Conservation (phyloP, 1,140 invertebrate genomes). For the Zaprionus nigranus region DNA sequence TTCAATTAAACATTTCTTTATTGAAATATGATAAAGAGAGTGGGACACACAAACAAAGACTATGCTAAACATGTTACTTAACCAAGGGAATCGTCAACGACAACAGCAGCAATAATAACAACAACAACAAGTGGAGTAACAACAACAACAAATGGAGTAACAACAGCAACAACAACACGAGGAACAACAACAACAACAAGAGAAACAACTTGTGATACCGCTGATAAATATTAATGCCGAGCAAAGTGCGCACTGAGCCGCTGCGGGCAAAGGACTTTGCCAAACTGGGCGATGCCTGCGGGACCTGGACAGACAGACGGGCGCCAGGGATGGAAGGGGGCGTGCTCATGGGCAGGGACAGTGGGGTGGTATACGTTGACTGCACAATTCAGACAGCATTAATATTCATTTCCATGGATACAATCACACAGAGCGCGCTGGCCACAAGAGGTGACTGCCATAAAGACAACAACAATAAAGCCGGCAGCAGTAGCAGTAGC, state of each 20-base stretch:
- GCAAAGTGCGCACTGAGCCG: slow-evolving; percentile 80
- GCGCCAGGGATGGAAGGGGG: background rate
- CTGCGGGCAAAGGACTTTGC: slow-evolving; percentile 79
- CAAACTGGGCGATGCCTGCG: slow-evolving; percentile 17
- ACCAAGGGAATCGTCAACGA: slow-evolving; percentile 36
- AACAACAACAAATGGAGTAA: slow-evolving; percentile 27
- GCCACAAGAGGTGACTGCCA: slow-evolving; percentile 66
- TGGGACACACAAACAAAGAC: slow-evolving; percentile 49
- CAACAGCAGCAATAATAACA: slow-evolving; percentile 24
- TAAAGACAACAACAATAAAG: slow-evolving; percentile 54
- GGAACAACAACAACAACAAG: slow-evolving; percentile 15
- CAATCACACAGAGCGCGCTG: slow-evolving; percentile 63
- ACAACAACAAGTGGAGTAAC: slow-evolving; percentile 31
- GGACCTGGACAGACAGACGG: background rate
- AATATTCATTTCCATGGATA: slow-evolving; percentile 82
- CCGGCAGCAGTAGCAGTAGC: background rate
- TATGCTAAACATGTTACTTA: slow-evolving; percentile 66
- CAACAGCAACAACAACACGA: slow-evolving; percentile 8
- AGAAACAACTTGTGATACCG: slow-evolving; percentile 58
- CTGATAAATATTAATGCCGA: slow-evolving; percentile 80
- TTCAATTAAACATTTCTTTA: slow-evolving; percentile 56
- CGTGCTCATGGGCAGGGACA: background rate
- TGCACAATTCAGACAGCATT: slow-evolving; percentile 69
- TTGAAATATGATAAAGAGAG: slow-evolving; percentile 65
- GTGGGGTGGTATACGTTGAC: slow-evolving; percentile 45